Evolutionary conservation across 2,888 invertebrate genomes (phyloP).

Genomic region (Eutolmus rufibarbis): DNA sequence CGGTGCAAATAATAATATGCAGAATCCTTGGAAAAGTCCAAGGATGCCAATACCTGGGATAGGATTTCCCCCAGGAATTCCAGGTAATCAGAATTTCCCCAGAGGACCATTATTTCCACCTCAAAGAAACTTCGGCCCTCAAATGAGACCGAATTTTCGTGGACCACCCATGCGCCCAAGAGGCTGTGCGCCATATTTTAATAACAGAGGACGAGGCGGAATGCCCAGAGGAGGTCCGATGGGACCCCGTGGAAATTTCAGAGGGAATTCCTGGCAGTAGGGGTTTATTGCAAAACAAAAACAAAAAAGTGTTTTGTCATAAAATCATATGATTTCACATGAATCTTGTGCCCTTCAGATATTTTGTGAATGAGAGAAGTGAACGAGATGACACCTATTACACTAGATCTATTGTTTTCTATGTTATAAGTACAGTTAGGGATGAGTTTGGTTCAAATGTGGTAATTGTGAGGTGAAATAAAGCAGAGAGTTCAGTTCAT

Average conservation of each 20-base stretch:
- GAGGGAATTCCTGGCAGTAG: constrained; percentile 50
- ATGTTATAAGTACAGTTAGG: constrained; percentile 25
- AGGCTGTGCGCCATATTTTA: constrained; percentile 35
- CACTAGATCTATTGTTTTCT: constrained; percentile 5
- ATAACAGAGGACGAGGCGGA: constrained; percentile 51
- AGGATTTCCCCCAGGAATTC: constrained; percentile 17
- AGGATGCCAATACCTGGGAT: constrained; percentile 1
- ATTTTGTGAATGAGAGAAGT: neutral
- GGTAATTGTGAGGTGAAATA: neutral
- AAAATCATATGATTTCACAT: constrained; percentile 13
- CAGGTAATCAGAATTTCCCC: constrained; percentile 38
- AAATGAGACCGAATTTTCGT: constrained; percentile 46
- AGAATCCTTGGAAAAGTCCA: constrained; percentile 10
- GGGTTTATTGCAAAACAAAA: neutral
- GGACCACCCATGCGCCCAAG: constrained; percentile 16
- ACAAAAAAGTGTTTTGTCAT: constrained; percentile 18
- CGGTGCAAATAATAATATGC: neutral
- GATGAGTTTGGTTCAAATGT: neutral
- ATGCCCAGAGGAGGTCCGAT: constrained; percentile 49
- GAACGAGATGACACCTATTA: constrained; percentile 8
- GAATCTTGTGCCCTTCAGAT: neutral
- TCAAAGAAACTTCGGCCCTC: constrained; percentile 47
- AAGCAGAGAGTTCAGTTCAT: constrained; percentile 6
- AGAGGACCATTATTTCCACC: constrained; percentile 48
- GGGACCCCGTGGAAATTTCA: constrained; percentile 57